phyloP scores from a whole-genome alignment of 2,888 invertebrate species.

The Pandemis corylana region DNA sequence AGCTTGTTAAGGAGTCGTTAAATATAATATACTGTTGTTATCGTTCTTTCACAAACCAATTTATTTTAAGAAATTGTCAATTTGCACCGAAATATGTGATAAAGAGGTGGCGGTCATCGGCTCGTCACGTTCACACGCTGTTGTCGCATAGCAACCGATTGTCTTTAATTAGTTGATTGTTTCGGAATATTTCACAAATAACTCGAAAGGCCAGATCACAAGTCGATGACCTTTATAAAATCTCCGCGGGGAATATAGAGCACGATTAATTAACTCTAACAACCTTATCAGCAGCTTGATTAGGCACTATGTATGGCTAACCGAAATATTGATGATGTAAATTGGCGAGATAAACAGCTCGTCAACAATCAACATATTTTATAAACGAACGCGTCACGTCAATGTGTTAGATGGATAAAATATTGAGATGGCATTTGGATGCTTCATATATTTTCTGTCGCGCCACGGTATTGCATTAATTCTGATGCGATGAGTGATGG shows the following conservation, averaged over 20 bases:
- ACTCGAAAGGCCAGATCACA: constrained; percentile 11
- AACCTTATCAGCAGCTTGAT: neutral
- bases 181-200: constrained; percentile 4
- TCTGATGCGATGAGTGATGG: constrained; percentile 38
- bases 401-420: neutral
- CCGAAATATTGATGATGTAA: constrained; percentile 5
- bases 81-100: neutral
- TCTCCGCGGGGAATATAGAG: constrained; percentile 20
- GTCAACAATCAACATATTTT: constrained; percentile 21
- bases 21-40: neutral
- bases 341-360: constrained; percentile 7
- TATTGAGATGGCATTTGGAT: constrained; percentile 16
- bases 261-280: constrained; percentile 9
- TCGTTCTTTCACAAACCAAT: neutral
- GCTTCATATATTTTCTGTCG: constrained; percentile 13
- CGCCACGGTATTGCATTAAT: constrained; percentile 18
- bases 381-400: neutral
- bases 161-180: constrained; percentile 24
- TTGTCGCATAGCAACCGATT: constrained; percentile 20
- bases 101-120: constrained; percentile 7
- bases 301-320: neutral
- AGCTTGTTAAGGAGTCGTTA: neutral
- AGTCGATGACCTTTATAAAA: constrained; percentile 24
- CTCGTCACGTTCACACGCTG: constrained; percentile 11
- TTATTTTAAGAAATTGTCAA: constrained; percentile 6